phyloP scores from a whole-genome alignment of 2,888 invertebrate species.

The Dicyrtomina minuta region DNA sequence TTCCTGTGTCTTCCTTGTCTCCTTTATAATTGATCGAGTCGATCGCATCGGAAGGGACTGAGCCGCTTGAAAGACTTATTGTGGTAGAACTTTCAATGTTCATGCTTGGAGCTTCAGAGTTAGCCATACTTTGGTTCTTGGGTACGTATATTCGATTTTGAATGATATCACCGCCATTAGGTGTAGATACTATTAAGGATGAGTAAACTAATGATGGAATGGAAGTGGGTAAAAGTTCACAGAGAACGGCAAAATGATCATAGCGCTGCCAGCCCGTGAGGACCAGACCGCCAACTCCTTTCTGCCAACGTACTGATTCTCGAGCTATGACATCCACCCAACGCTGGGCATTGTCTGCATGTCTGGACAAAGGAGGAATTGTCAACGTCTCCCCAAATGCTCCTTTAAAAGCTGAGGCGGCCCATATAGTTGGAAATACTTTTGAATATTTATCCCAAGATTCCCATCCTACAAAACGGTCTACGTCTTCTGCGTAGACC shows the following conservation, averaged over 20 bases:
- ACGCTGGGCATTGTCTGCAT: conserved; percentile 69
- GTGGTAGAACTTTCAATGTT: too few species aligned
- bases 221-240: conserved; percentile 67
- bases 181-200: conserved; percentile 46
- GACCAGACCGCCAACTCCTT: conserved; percentile 54
- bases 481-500: conserved; percentile 74
- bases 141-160: conserved; percentile 49
- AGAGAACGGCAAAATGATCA: conserved; percentile 70
- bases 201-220: conserved; percentile 64
- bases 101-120: too few species aligned
- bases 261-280: conserved; percentile 60
- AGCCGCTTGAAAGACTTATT: too few species aligned
- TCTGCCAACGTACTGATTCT: conserved; percentile 50
- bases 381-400: conserved; percentile 75
- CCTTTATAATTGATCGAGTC: too few species aligned
- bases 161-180: conserved; percentile 40
- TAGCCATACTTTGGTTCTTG: conserved; percentile 8
- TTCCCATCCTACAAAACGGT: conserved; percentile 58
- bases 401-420: conserved; percentile 81
- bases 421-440: conserved; percentile 73
- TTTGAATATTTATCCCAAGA: conserved; percentile 68
- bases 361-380: conserved; percentile 67
- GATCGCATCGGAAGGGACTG: too few species aligned
- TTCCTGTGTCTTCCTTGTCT: too few species aligned
- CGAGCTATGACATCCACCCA: conserved; percentile 60